phyloP scores from a whole-genome alignment of 2,113 vertebrate species.

The Indicator maculatus region DNA sequence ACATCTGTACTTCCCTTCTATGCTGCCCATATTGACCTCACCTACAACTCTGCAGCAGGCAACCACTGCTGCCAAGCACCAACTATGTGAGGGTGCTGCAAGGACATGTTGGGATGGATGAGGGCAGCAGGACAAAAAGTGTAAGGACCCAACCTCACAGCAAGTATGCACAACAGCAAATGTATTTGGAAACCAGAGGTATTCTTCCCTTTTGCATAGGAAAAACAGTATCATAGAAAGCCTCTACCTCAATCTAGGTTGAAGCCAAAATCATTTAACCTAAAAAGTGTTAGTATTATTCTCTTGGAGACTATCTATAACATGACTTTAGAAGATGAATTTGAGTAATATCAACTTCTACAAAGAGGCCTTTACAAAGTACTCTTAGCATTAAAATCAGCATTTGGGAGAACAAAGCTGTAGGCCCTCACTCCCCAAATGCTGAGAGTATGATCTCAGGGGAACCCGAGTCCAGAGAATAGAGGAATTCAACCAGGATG shows the following conservation, averaged over 20 bases:
- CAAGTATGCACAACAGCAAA: neutral
- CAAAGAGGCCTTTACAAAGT: neutral
- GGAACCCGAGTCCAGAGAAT: neutral
- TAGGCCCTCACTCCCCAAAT: neutral
- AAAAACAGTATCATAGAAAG: neutral
- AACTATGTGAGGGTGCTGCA: fast-evolving
- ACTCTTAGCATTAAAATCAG: neutral
- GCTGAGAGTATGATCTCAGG: fast-evolving
- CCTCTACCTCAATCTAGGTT: neutral
- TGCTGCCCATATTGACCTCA: neutral
- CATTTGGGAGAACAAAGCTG: neutral
- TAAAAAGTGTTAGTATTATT: neutral
- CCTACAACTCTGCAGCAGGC: neutral
- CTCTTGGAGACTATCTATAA: neutral
- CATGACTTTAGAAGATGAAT: neutral
- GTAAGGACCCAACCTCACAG: neutral
- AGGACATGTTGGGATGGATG: fast-evolving
- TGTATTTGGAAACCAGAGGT: fast-evolving
- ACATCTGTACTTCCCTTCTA: fast-evolving
- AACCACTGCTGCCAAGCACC: neutral
- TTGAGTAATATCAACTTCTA: neutral
- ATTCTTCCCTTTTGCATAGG: neutral
- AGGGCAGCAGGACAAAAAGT: neutral
- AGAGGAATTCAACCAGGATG: neutral
- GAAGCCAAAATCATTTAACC: neutral